Evolutionary conservation across 2,797 vertebrate species (phyloP), one percentile per base, ranked within the genome.

Genomic region (Pangasius macronema): DNA sequence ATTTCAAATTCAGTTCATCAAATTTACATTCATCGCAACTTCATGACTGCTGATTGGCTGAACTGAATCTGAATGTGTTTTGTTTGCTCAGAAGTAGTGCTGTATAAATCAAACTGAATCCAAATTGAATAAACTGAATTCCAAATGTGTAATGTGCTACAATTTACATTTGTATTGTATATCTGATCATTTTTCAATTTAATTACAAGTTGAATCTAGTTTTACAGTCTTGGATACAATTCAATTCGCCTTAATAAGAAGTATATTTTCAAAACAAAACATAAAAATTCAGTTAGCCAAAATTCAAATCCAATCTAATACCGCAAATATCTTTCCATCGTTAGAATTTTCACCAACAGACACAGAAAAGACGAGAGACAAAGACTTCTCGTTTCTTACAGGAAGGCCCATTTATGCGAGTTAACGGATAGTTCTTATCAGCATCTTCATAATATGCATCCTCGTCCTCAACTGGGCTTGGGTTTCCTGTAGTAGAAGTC

Each of bases 381-480:
- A 67, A 82, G 30, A 36, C 65, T 83, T 53, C 13, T 55, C 39
- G 16, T 82, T 86, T 11, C 81, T 94, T 94, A 99, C 99, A 99
- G 68, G 98, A 99, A 55, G 97, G 96, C 39, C 98, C 98, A 0
- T 99, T 97, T 53, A 99, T 95, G 91, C 93, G 95, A 87, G 98
- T 99, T 51, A 93, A 88, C 0, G 98, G 98, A 91, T 99, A 99
- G 94, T 96, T 99, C 93, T 97, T 96, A 92, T 99, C 99, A 51
- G 99, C 98, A 27, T 99, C 99, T 93, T 99, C 99, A 0, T 99
- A 99, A 92, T 99, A 99, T 67, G 96, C 96, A 1, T 99, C 98
- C 91, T 97, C 96, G 0, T 99, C 98, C 91, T 97, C 96, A 0
- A 98, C 95, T 18, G 97, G 98, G 88, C 97, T 99, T 90, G 96